phyloP scores from a whole-genome alignment of 1,140 invertebrate genomes.

The Anastrepha ludens region DNA sequence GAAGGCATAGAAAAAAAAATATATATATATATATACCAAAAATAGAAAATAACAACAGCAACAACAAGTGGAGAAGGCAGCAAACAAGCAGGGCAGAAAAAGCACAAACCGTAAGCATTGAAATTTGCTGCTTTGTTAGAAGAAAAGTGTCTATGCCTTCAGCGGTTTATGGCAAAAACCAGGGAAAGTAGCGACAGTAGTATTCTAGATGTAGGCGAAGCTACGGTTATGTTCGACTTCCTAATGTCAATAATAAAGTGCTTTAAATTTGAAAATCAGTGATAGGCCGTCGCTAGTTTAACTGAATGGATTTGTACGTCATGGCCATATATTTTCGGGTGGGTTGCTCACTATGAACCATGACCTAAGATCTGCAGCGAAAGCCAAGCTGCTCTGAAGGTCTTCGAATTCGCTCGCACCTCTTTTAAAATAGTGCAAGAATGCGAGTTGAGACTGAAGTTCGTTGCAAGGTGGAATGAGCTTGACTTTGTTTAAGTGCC shows the following conservation, averaged over 20 bases:
- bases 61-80: neutral
- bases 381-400: too few species aligned
- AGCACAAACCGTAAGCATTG: neutral
- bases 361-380: too few species aligned
- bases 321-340: too few species aligned
- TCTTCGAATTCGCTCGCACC: too few species aligned
- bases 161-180: neutral
- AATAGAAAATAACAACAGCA: neutral
- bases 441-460: too few species aligned
- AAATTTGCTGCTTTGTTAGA: neutral
- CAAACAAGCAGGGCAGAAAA: too few species aligned
- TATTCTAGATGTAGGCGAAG: neutral
- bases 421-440: too few species aligned
- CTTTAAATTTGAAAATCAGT: neutral
- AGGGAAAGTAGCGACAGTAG: neutral
- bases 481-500: too few species aligned
- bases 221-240: neutral
- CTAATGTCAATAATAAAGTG: neutral
- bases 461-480: too few species aligned
- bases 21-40: neutral
- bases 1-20: neutral
- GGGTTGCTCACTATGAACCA: too few species aligned
- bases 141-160: neutral
- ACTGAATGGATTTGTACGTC: too few species aligned
- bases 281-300: neutral